These are phyloP conservation scores for Eupithecia abbreviata DNA, from an alignment of 2,888 invertebrate species.

Conservation along the genomic window DNA sequence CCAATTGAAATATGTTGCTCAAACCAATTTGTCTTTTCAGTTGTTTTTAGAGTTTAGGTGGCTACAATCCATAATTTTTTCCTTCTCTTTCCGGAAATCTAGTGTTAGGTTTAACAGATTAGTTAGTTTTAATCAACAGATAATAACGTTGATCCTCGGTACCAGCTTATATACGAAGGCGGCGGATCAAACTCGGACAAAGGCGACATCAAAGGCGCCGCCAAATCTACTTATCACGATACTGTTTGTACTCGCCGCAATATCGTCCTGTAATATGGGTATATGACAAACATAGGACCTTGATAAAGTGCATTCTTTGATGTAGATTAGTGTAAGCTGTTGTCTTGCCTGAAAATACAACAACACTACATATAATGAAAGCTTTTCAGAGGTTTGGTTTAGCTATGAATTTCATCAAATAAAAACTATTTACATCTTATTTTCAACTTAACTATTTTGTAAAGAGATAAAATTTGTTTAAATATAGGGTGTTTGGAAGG, in stretches of 20 bases:
- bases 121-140: conserved; percentile 2
- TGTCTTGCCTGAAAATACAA: background rate
- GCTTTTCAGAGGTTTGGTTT: background rate
- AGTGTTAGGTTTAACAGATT: conserved; percentile 4
- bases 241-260: conserved; percentile 74
- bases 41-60: no score
- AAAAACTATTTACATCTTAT: no score
- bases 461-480: no score
- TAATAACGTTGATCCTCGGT: conserved; percentile 12
- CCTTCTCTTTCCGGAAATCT: conserved; percentile 6
- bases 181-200: conserved; percentile 77
- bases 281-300: conserved; percentile 52
- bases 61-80: background rate
- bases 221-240: conserved; percentile 79
- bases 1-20: no score
- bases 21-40: no score
- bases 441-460: no score
- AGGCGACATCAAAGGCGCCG: conserved; percentile 79
- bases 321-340: conserved; percentile 11
- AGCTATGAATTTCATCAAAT: no score
- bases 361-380: background rate
- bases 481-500: no score
- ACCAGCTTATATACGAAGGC: conserved; percentile 45
- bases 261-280: conserved; percentile 70
- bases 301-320: conserved; percentile 36